Evolutionary conservation across 2,797 vertebrate genomes (phyloP).

Genomic region (Zalophus californianus): DNA sequence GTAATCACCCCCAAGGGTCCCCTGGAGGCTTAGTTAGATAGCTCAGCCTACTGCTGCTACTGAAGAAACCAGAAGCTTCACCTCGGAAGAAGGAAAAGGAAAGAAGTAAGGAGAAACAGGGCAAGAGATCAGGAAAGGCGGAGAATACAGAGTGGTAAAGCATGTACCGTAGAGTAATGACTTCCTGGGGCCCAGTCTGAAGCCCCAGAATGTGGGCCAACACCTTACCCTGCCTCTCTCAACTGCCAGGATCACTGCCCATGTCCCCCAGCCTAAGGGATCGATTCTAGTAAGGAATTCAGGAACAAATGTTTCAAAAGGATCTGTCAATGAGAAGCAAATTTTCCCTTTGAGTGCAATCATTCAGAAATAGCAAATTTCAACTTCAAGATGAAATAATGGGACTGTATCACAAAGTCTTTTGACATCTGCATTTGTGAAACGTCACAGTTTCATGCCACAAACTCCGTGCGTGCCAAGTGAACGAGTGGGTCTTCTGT

Average conservation of each 20-base stretch:
- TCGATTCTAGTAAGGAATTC: background rate
- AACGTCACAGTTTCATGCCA: background rate
- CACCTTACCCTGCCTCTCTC: background rate
- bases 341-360: constrained; percentile 30
- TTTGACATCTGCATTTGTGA: constrained; percentile 45
- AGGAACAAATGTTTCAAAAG: constrained; percentile 26
- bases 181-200: background rate
- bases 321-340: constrained; percentile 26
- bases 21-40: background rate
- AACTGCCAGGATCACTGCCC: background rate
- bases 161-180: background rate
- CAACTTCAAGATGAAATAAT: constrained; percentile 49
- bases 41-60: background rate
- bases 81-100: background rate
- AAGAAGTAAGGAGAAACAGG: background rate
- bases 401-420: background rate
- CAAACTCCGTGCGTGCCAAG: background rate
- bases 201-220: background rate
- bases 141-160: background rate
- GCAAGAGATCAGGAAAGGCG: background rate
- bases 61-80: background rate
- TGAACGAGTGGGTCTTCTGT: background rate
- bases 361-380: constrained; percentile 58
- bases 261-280: background rate
- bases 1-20: background rate